A percentile compares a stretch with the other conserved stretches of the same genome.
Evolutionary conservation across 2,797 vertebrate genomes (phyloP).

Genomic region (Poecilia picta): DNA sequence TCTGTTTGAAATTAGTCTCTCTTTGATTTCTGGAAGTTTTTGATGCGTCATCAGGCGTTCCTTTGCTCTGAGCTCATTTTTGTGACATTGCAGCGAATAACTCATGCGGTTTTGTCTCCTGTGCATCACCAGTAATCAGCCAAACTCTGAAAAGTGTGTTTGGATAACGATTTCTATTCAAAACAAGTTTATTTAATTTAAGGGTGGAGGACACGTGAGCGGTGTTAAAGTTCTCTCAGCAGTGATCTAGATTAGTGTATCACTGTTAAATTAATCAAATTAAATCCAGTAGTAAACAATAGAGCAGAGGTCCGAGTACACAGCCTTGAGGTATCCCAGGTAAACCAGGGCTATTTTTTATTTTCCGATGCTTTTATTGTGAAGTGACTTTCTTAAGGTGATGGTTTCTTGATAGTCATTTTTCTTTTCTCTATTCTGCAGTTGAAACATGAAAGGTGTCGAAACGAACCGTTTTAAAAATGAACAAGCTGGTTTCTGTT

Average conservation of each 20-base stretch:
- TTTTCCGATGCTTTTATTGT: not conserved
- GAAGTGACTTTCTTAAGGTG: not conserved
- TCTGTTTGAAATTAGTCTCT: conserved; percentile 10
- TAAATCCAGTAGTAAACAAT: not conserved
- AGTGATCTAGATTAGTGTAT: not conserved
- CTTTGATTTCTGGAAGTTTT: conserved; percentile 1
- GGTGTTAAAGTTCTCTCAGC: not conserved
- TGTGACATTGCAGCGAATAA: not conserved
- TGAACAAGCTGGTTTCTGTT: not conserved
- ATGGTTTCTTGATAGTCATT: not conserved
- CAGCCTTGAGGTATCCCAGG: not conserved
- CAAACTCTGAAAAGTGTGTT: not conserved
- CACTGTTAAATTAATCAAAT: not conserved
- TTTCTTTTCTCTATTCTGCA: not conserved
- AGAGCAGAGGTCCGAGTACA: not conserved
- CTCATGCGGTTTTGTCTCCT: not conserved
- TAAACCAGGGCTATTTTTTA: too few relatives aligned
- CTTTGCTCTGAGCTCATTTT: not conserved
- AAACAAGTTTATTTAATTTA: not conserved
- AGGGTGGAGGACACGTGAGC: not conserved
- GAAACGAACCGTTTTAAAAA: not conserved
- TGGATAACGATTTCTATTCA: conserved; percentile 3
- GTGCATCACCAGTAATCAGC: not conserved
- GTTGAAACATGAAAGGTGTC: not conserved
- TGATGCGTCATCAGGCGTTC: not conserved